These are phyloP conservation scores for Polyommatus icarus DNA, from an alignment of 2,888 invertebrate genomes.

Conservation along the genomic window DNA sequence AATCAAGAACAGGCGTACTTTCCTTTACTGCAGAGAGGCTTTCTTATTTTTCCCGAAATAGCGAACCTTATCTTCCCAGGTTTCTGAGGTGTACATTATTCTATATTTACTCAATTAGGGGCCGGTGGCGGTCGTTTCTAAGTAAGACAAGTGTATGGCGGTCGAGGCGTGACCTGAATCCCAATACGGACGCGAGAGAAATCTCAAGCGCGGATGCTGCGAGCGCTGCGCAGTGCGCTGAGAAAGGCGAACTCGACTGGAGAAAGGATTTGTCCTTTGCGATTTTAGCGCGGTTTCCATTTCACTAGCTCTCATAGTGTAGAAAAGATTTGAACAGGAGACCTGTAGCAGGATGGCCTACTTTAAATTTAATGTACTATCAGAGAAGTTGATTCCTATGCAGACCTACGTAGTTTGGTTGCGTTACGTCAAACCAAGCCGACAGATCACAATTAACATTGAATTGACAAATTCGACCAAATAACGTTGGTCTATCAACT, in stretches of 20 bases:
- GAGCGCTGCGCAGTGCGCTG: constrained; percentile 42
- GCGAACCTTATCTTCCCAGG: not conserved
- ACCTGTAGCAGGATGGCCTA: not conserved
- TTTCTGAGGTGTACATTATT: not conserved
- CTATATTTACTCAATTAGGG: not conserved
- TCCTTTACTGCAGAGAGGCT: not conserved
- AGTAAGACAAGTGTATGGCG: constrained; percentile 47
- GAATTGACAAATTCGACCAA: too few species aligned
- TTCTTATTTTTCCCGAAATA: not conserved
- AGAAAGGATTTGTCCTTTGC: constrained; percentile 63
- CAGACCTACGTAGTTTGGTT: too few species aligned
- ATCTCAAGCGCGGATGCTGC: constrained; percentile 57
- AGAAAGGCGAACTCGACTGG: constrained; percentile 50
- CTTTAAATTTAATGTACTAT: not conserved
- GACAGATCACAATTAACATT: too few species aligned
- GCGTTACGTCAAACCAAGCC: too few species aligned
- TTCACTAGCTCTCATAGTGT: not conserved
- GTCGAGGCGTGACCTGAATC: constrained; percentile 71
- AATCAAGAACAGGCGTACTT: not conserved
- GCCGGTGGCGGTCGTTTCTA: constrained; percentile 9
- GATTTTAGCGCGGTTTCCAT: constrained; percentile 7
- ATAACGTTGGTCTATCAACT: too few species aligned
- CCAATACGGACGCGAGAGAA: constrained; percentile 74
- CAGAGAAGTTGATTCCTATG: too few species aligned
- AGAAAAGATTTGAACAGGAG: not conserved